These are phyloP conservation scores for Anhinga rufa DNA, from an alignment of 2,113 vertebrate genomes.

Conservation along the genomic window DNA sequence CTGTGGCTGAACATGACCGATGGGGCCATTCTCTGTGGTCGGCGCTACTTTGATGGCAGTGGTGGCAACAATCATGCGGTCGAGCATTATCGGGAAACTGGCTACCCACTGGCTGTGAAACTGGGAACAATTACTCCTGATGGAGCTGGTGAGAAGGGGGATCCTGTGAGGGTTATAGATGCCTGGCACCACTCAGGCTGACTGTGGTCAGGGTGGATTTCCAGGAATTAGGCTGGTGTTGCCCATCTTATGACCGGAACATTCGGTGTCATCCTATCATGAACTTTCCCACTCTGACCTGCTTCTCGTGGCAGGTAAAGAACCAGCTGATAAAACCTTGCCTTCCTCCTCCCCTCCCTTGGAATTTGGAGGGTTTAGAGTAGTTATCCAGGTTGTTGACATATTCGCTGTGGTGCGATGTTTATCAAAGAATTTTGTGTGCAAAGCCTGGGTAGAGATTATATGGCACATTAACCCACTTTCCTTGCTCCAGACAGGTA, in stretches of 20 bases:
- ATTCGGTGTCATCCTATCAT: rapidly evolving
- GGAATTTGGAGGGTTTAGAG: neutral
- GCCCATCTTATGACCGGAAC: neutral
- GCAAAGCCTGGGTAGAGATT: neutral
- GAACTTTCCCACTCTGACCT: neutral
- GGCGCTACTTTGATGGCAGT: slow-evolving; percentile 94
- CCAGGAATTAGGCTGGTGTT: neutral
- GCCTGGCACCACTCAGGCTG: neutral
- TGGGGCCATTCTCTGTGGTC: slow-evolving; percentile 91
- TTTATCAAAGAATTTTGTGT: neutral
- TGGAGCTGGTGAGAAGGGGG: slow-evolving; percentile 82
- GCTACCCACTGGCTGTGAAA: slow-evolving; percentile 93
- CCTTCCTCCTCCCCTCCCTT: neutral
- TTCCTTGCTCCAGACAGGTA: neutral
- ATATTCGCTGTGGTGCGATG: neutral
- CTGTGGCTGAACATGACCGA: slow-evolving; percentile 98
- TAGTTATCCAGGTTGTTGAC: neutral
- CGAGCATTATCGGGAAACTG: slow-evolving; percentile 87
- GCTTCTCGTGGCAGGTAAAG: neutral
- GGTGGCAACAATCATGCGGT: slow-evolving; percentile 97
- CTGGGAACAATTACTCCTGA: slow-evolving; percentile 97
- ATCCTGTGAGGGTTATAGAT: neutral
- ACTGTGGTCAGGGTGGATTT: neutral
- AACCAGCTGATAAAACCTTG: neutral
- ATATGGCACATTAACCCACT: neutral